Base-by-base conservation (phyloP, 2,113 vertebrate genomes). In the Marmota flaviventris region DNA sequence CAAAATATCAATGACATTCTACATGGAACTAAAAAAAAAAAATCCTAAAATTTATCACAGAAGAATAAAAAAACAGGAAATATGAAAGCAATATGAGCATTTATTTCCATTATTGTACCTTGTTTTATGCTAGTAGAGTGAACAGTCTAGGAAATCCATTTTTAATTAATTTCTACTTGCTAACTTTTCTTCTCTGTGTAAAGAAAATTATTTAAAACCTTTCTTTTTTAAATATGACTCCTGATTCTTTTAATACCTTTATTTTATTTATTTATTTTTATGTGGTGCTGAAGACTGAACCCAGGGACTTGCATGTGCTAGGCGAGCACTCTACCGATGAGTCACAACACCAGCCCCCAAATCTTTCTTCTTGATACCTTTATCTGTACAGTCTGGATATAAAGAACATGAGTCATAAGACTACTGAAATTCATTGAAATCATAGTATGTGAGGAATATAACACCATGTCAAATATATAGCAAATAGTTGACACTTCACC, bases 91-190 rank as follows among this genome's bases (percentile, higher is more conserved):
- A 63, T 27, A 27, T 10, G 61, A 63, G 24, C 8, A 27, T 63
- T 58, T 17, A 51, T 69, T 87, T 90, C 45, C 27, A 6, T 61
- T 63, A 17, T 61, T n/a, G 93, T 72, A 37, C 8, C 10, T 95
- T 13, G 85, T 77, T 63, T n/a, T 22, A 69, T 77, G 20, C 39
- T 58, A 72, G 27, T 29, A 85, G 13, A 37, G 17, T 63, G 72
- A 56, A 11, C 8, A 10, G 10, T 56, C 39, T 77, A 45, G 58
- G 53, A 77, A 72, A 32, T 48, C 51, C n/a, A 69, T n/a, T 91
- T 91, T 85, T 4, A 77, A 91, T 96, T 88, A 58, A 86, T 96
- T 92, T 79, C 37, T 5, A 25, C 58, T 77, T 84, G 12, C 51
- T 79, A 51, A 65, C 6, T 56, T 78, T 53, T 91, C 42, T 76